Percentiles rank a stretch among this genome's conserved stretches.
phyloP scores from a whole-genome alignment of 2,113 vertebrate genomes.

The Oostethus manadensis region DNA sequence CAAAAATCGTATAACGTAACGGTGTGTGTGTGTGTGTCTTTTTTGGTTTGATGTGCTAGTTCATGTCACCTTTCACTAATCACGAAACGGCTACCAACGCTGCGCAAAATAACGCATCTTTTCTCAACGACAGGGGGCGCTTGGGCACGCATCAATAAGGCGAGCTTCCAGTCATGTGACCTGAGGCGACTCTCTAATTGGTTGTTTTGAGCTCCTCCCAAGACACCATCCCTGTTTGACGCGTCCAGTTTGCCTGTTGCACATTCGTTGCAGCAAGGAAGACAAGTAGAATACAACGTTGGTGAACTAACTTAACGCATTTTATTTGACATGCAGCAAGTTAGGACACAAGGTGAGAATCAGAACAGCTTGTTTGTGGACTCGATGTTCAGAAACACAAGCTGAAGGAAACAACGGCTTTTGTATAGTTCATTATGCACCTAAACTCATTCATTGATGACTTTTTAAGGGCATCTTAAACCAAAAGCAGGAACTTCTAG shows the following conservation, averaged over 20 bases:
- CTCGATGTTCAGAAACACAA: background rate
- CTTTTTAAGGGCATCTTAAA: background rate
- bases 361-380: background rate
- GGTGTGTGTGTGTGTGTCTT: too few relatives aligned
- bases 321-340: background rate
- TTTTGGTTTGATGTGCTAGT: too few relatives aligned
- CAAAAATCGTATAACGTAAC: too few relatives aligned
- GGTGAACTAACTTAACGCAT: background rate
- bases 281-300: too few relatives aligned
- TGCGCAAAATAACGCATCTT: too few relatives aligned
- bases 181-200: background rate
- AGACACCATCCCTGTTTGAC: background rate
- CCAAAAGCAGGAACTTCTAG: background rate
- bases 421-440: slow-evolving; percentile 2
- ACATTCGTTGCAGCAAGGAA: too few relatives aligned
- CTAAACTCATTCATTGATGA: background rate
- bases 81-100: too few relatives aligned
- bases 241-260: background rate
- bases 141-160: background rate
- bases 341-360: background rate
- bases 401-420: background rate
- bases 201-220: background rate
- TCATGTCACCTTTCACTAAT: too few relatives aligned
- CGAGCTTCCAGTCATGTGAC: background rate
- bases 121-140: too few relatives aligned